Evolutionary conservation across 2,888 invertebrate species (phyloP).

Genomic region (Cylloceria caligata): DNA sequence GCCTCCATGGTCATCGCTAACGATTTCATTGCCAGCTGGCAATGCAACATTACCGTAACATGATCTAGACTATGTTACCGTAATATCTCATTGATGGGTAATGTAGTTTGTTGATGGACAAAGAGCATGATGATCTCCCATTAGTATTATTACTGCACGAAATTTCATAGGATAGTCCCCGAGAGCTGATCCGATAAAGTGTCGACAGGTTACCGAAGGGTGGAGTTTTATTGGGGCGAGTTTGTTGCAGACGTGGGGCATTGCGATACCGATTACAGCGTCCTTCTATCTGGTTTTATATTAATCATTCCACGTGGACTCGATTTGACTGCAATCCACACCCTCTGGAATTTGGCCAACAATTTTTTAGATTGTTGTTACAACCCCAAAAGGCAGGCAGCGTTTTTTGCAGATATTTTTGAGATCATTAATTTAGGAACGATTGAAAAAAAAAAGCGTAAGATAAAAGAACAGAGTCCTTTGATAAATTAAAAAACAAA

Average conservation of each 20-base stretch:
- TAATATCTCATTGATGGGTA: constrained; percentile 8
- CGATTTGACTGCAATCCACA: too few relatives aligned
- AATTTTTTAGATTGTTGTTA: too few relatives aligned
- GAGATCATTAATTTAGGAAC: too few relatives aligned
- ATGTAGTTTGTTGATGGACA: constrained; percentile 1
- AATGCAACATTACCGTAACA: too few relatives aligned
- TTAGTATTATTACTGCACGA: constrained; percentile 57
- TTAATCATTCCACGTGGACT: too few relatives aligned
- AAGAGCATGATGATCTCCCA: constrained; percentile 18
- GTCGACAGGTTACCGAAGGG: constrained; percentile 66
- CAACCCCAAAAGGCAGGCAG: too few relatives aligned
- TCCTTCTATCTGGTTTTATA: constrained; percentile 28
- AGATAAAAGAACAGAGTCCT: too few relatives aligned
- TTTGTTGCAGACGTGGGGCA: constrained; percentile 46
- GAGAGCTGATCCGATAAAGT: constrained; percentile 31
- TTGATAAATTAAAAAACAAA: too few relatives aligned
- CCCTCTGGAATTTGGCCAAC: too few relatives aligned
- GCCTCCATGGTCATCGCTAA: neutral
- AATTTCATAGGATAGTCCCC: constrained; percentile 42
- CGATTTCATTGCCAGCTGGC: constrained; percentile 5
- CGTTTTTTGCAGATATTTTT: too few relatives aligned
- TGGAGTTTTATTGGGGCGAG: constrained; percentile 14
- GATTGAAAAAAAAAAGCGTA: too few relatives aligned
- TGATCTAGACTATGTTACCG: constrained; percentile 16
- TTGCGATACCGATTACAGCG: constrained; percentile 67